Evolutionary conservation across 2,797 vertebrate species (phyloP).

Genomic region (Notamacropus eugenii): DNA sequence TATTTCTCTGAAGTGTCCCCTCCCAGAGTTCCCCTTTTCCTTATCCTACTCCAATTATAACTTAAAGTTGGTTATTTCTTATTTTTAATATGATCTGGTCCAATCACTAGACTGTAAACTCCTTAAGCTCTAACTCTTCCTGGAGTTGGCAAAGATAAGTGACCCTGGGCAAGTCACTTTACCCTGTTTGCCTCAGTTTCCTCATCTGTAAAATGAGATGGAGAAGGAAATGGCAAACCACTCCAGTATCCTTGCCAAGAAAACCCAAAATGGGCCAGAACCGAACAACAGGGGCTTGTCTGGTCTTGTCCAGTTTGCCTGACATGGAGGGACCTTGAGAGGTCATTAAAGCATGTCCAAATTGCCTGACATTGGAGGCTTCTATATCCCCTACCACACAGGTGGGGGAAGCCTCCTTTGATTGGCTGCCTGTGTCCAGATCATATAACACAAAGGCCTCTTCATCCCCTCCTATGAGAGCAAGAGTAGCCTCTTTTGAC

Average conservation of each 20-base stretch:
- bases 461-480: not conserved
- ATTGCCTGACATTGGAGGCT: too few species aligned
- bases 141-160: too few species aligned
- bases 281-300: too few species aligned
- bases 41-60: not conserved
- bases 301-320: not conserved
- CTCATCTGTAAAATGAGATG: too few species aligned
- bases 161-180: too few species aligned
- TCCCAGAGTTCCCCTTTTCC: not conserved
- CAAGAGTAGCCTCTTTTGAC: not conserved
- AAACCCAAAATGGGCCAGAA: too few species aligned
- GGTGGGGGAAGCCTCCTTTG: not conserved
- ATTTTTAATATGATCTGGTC: not conserved
- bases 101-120: not conserved
- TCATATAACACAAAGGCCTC: not conserved
- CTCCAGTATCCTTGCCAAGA: too few species aligned
- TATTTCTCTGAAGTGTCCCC: too few species aligned
- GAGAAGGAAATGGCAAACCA: too few species aligned
- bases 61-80: not conserved
- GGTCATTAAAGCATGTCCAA: not conserved
- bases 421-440: not conserved
- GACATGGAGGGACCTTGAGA: not conserved
- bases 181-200: too few species aligned
- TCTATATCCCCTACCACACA: too few species aligned
- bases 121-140: not conserved